Evolutionary conservation across 2,797 vertebrate species (phyloP).

Genomic region (Anisognathus igniventris): DNA sequence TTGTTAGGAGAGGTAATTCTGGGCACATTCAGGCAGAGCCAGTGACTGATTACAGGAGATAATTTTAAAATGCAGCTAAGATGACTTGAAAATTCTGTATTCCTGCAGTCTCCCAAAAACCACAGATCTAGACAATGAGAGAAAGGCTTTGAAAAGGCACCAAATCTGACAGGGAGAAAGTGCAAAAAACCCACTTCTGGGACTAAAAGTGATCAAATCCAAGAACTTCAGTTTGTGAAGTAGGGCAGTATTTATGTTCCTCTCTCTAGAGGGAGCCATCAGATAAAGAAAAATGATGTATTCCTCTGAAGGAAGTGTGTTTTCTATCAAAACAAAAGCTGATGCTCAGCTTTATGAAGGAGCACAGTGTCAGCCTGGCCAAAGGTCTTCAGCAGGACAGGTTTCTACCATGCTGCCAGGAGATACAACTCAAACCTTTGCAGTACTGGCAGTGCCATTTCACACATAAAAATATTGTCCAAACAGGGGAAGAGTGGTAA

Average conservation of each 20-base stretch:
- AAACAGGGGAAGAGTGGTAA: background rate
- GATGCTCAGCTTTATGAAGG: fast-evolving
- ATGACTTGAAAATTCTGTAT: background rate
- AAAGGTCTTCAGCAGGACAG: background rate
- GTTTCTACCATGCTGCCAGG: background rate
- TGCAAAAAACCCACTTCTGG: background rate
- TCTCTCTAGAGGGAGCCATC: background rate
- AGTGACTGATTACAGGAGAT: background rate
- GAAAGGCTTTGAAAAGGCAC: background rate
- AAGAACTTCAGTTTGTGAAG: background rate
- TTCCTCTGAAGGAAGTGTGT: background rate
- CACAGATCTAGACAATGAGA: background rate
- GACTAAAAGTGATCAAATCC: background rate
- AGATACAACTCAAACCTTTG: background rate
- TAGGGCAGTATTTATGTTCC: background rate
- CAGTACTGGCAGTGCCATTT: background rate
- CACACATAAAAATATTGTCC: background rate
- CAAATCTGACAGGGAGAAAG: fast-evolving
- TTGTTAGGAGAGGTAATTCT: background rate
- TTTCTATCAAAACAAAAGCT: background rate
- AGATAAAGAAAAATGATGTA: background rate
- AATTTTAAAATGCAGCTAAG: background rate
- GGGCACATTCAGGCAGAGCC: background rate
- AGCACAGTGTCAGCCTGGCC: background rate
- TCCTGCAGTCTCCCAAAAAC: background rate